Base-by-base conservation (phyloP, 1,140 invertebrate genomes). In the Aphelinus atriplicis region DNA sequence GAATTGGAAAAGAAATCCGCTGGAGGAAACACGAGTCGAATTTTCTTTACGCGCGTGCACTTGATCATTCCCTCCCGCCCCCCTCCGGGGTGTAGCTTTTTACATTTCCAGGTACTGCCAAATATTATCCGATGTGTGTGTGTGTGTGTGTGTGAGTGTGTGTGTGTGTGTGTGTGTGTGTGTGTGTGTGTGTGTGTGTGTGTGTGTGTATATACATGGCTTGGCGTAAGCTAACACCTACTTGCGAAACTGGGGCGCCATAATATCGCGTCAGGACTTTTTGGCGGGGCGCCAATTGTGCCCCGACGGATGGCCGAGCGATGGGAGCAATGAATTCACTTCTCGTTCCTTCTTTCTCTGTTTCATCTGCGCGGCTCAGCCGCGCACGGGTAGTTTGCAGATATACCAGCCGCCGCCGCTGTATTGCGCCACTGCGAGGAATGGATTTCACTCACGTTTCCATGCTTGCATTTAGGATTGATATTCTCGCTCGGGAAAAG, bases 201-300 rank as follows among this genome's bases (percentile, higher is more conserved):
- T 63, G 43, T 26, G 42, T 2, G 46, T 72, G 50, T 65, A 65
- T 50, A 64, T 48, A 9, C 4, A 47, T 3, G 47, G 43, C 10
- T 42, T 6, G 7, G 50, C 26, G 64, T 75, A 79, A 79, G 76
- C 71, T 75, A 77, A 81, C 79, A 82, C 81, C 79, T 80, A 77
- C 80, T 80, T 77, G 78, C 71, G 74, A 79, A 81, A 80, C 75
- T 78, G 74, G 78, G 78, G 57, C 73, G 78, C 77, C 79, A 81
- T 78, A 75, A 80, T 79, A 79, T 78, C 78, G 62, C 65, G 4
- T 45, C 45, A 55, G 9, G 47, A 72, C 58, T 75, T 78, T 78
- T 71, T 82, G 81, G 82, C 80, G 48, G 9, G 42, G 55, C 48
- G 81, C 80, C 81, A 82, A 78, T 78, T 73, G 71, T 64, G 26